Evolutionary conservation across 2,888 invertebrate genomes (phyloP), one percentile per base, ranked within the genome.

Genomic region (Papilio gigon): DNA sequence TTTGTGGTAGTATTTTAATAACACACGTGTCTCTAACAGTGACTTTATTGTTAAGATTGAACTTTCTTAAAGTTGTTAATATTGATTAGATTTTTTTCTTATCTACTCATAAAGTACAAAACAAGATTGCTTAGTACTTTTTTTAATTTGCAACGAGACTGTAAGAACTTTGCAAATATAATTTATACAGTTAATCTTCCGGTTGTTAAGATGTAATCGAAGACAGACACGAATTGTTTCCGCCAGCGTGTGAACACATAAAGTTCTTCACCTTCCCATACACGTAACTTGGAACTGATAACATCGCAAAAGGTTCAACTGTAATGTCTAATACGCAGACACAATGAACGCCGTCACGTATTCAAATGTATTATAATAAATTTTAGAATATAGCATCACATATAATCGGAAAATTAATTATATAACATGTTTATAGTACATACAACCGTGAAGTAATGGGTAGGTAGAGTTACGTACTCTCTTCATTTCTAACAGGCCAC

Each of bases 31-130:
- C 14, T 3, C 33, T 22, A 44, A 3, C 4, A 6, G 14, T 25
- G n/a, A n/a, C 22, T 40, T 56, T 35, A 12, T 25, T n/a, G n/a
- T 63, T 22, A 58, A 68, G 63, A 58, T 68, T 35, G 42, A 42
- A 53, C 44, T 47, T 58, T 63, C 37, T 58, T 44, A 17, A 22
- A 33, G 3, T 42, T n/a, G n/a, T n/a, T n/a, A n/a, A n/a, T 33
- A 33, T 9, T 35, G 11, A 1, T 11, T 11, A 35, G 33, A 1
- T 1, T 35, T 33, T 35, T 3, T 3, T 35, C 11, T 9, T 2
- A 9, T 35, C 33, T 11, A 4, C 4, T 40, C 14, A 14, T 14
- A 40, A 17, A 8, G 17, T 0, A 42, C 17, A n/a, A 22, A 22
- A 22, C 22, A 47, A 5, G 12, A 22, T 44, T 5, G 12, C 5